Evolutionary conservation across 2,113 vertebrate species (phyloP).

Genomic region (Campylorhamphus procurvoides): DNA sequence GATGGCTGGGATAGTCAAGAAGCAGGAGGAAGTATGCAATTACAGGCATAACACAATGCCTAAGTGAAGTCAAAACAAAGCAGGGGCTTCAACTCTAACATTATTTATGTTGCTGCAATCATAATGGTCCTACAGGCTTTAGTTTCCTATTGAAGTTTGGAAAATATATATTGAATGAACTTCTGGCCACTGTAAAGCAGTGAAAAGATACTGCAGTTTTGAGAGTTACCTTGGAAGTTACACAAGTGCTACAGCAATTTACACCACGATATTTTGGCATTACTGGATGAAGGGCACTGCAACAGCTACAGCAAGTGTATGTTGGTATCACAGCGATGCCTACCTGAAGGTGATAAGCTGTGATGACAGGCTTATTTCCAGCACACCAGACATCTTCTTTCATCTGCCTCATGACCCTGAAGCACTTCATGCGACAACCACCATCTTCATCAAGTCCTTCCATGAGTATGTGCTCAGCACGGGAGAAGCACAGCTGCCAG

Average conservation of each 20-base stretch:
- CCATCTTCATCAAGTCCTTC: conserved; percentile 83
- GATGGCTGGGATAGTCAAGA: neutral
- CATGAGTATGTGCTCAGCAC: conserved; percentile 80
- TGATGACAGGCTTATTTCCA: conserved; percentile 79
- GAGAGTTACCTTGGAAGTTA: neutral
- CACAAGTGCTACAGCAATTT: neutral
- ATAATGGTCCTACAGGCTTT: neutral
- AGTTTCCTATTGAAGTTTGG: neutral
- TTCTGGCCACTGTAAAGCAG: neutral
- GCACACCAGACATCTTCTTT: conserved; percentile 87
- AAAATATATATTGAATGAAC: neutral
- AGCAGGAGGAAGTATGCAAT: neutral
- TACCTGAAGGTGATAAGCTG: conserved; percentile 85
- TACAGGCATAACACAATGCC: neutral
- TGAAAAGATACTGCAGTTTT: neutral
- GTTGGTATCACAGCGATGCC: neutral
- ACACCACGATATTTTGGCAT: neutral
- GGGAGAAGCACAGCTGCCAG: conserved; percentile 85
- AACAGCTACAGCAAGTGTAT: neutral
- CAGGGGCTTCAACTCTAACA: neutral
- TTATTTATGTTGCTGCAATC: neutral
- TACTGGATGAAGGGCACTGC: neutral
- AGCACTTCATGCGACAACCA: conserved; percentile 81
- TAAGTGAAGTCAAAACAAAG: neutral
- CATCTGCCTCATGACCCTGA: conserved; percentile 81